These are phyloP conservation scores for Hypselothyrea guttata DNA, from an alignment of 2,888 invertebrate species.

Conservation along the genomic window DNA sequence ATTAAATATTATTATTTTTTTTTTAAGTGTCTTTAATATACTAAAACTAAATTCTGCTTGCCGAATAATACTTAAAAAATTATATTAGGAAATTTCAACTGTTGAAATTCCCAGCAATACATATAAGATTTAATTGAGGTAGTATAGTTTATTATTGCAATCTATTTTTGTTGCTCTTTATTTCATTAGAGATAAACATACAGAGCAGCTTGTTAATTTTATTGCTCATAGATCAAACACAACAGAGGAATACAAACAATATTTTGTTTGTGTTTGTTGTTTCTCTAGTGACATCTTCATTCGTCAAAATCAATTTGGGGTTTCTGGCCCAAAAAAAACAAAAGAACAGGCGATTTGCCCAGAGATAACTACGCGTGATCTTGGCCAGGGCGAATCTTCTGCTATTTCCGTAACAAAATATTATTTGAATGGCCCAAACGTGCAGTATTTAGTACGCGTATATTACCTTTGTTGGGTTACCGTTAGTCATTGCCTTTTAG, in stretches of 20 bases:
- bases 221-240: background rate
- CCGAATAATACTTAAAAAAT: too few relatives aligned
- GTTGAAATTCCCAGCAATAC: too few relatives aligned
- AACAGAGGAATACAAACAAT: conserved; percentile 1
- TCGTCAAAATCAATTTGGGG: conserved; percentile 4
- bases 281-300: background rate
- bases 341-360: conserved; percentile 7
- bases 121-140: too few relatives aligned
- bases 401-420: conserved; percentile 9
- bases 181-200: too few relatives aligned
- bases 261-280: background rate
- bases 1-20: too few relatives aligned
- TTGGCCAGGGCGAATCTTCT: conserved; percentile 11
- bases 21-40: too few relatives aligned
- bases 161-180: too few relatives aligned
- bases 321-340: conserved; percentile 19
- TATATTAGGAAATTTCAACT: too few relatives aligned
- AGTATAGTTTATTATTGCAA: too few relatives aligned
- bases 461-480: background rate
- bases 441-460: background rate
- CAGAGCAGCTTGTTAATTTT: too few relatives aligned
- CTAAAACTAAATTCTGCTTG: too few relatives aligned
- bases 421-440: background rate
- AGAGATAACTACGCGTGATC: conserved; percentile 39
- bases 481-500: conserved; percentile 53